Evolutionary conservation across 92 coral and sea anemone genomes (phyloP).

Genomic region (Parazoanthus swiftii): DNA sequence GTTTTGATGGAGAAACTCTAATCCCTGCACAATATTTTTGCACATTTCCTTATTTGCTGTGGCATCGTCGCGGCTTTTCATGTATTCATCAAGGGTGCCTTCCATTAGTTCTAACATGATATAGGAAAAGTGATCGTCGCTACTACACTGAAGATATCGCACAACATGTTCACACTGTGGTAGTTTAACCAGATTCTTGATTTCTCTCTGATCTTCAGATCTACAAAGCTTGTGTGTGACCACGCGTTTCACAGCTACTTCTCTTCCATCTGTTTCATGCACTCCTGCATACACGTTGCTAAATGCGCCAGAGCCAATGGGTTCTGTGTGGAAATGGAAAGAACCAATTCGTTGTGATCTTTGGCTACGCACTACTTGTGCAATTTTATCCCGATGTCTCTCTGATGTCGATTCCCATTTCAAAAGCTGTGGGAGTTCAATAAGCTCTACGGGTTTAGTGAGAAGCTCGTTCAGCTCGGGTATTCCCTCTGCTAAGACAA

Average conservation of each 20-base stretch:
- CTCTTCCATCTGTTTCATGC: conserved; percentile 57
- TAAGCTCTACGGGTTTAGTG: too few species aligned
- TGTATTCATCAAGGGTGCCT: conserved; percentile 49
- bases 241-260: conserved; percentile 61
- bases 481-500: too few species aligned
- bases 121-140: conserved; percentile 46
- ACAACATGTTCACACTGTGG: conserved; percentile 54
- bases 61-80: background rate
- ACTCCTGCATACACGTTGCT: conserved; percentile 28
- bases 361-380: conserved; percentile 37
- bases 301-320: conserved; percentile 52
- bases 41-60: conserved; percentile 29
- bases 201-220: conserved; percentile 39
- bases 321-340: conserved; percentile 36
- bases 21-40: conserved; percentile 30
- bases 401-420: too few species aligned
- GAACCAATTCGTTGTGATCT: conserved; percentile 23
- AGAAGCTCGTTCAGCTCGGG: too few species aligned
- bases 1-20: conserved; percentile 40
- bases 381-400: conserved; percentile 30
- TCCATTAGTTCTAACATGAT: conserved; percentile 64
- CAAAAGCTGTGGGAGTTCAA: too few species aligned
- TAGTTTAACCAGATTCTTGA: conserved; percentile 28
- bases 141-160: conserved; percentile 34
- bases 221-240: background rate